Percentiles rank a stretch among this genome's conserved stretches.
Conservation (phyloP, 2,888 invertebrate species). For the Harpagoxenus sublaevis region DNA sequence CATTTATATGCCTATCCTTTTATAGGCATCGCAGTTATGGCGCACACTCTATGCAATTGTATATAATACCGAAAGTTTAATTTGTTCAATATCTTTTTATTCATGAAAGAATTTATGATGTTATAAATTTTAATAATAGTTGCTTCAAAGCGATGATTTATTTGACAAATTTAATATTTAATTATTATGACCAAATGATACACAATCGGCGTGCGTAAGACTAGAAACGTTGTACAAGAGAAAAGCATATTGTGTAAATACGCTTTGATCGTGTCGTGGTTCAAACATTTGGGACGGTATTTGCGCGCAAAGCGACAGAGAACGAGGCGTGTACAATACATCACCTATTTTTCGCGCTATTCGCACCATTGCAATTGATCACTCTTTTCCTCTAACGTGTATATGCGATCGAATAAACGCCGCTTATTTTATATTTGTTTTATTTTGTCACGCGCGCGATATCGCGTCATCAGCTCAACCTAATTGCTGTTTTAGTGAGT, state of each 20-base stretch:
- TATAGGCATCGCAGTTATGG: not conserved
- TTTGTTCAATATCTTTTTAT: slow-evolving; percentile 12
- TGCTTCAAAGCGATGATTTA: slow-evolving; percentile 10
- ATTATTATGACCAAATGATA: slow-evolving; percentile 3
- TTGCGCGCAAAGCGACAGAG: slow-evolving; percentile 29
- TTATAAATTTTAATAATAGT: slow-evolving; percentile 23
- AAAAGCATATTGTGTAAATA: slow-evolving; percentile 19
- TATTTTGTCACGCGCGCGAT: slow-evolving; percentile 71
- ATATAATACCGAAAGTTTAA: slow-evolving; percentile 11
- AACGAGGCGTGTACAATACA: slow-evolving; percentile 15
- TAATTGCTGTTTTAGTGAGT: slow-evolving; percentile 59
- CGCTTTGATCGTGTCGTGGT: slow-evolving; percentile 32
- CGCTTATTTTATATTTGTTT: slow-evolving; percentile 57
- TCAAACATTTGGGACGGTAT: slow-evolving; percentile 49
- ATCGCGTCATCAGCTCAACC: slow-evolving; percentile 48
- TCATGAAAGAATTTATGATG: not conserved
- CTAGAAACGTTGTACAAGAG: slow-evolving; percentile 29
- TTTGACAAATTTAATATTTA: slow-evolving; percentile 16
- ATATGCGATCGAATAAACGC: slow-evolving; percentile 23
- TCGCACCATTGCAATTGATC: slow-evolving; percentile 67
- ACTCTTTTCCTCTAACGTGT: slow-evolving; percentile 44
- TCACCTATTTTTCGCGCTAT: slow-evolving; percentile 18
- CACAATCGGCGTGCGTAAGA: slow-evolving; percentile 15
- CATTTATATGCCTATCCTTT: slow-evolving; percentile 6
- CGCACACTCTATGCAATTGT: slow-evolving; percentile 4